phyloP scores from a whole-genome alignment of 2,888 invertebrate genomes.

The Oscheius sp. region DNA sequence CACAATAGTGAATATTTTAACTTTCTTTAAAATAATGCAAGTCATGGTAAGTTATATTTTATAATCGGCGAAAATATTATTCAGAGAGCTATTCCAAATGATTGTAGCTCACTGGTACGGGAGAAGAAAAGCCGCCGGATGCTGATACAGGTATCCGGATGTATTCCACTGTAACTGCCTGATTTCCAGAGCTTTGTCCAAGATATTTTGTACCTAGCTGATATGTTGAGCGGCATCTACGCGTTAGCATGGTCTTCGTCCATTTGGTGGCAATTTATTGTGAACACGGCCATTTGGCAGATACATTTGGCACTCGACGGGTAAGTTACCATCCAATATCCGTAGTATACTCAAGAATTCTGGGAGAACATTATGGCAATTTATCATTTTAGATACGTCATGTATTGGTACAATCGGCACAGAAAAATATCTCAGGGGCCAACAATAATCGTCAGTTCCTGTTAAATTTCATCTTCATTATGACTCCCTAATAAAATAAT shows the following conservation, averaged over 20 bases:
- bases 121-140: background rate
- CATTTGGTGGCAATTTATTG: background rate
- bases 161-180: background rate
- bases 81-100: no score
- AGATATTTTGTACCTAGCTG: background rate
- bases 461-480: no score
- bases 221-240: background rate
- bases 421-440: no score
- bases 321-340: background rate
- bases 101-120: background rate
- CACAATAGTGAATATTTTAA: slow-evolving; percentile 8
- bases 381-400: background rate
- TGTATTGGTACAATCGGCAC: background rate
- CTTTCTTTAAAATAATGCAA: background rate
- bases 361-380: no score
- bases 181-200: background rate
- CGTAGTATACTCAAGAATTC: no score
- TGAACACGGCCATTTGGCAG: slow-evolving; percentile 1
- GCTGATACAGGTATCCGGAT: background rate
- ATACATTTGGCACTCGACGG: background rate
- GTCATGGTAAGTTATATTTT: background rate
- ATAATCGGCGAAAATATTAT: background rate
- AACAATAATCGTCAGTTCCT: no score
- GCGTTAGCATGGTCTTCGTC: background rate
- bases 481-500: no score